Evolutionary conservation across 2,113 vertebrate genomes (phyloP).

Genomic region (Poeciliopsis turrubarensis): DNA sequence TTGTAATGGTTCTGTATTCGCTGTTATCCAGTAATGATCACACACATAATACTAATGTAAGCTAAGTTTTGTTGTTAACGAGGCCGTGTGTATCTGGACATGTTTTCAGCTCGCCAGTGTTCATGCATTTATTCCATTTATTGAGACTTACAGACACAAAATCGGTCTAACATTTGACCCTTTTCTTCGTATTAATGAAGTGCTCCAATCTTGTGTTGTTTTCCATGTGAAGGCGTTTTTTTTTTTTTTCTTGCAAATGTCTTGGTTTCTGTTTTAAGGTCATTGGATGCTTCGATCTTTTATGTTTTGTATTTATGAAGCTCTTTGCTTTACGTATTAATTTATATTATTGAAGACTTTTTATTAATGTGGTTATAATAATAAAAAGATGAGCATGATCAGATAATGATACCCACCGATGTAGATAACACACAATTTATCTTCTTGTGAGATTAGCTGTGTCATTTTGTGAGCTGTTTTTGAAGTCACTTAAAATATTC

Average conservation of each 20-base stretch:
- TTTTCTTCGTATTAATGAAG: constrained; percentile 35
- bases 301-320: constrained; percentile 76
- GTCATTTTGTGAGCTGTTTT: constrained; percentile 77
- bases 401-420: constrained; percentile 67
- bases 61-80: constrained; percentile 47
- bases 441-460: constrained; percentile 74
- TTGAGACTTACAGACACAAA: constrained; percentile 37
- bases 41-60: constrained; percentile 38
- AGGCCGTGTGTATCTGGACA: constrained; percentile 32
- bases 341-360: constrained; percentile 75
- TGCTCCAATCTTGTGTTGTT: constrained; percentile 58
- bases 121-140: constrained; percentile 28
- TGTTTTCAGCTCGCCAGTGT: constrained; percentile 42
- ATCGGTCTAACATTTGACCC: constrained; percentile 40
- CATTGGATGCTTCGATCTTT: constrained; percentile 57
- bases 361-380: constrained; percentile 68
- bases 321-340: constrained; percentile 67
- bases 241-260: constrained; percentile 47
- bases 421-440: constrained; percentile 74
- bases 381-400: constrained; percentile 71
- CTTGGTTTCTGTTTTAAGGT: constrained; percentile 65
- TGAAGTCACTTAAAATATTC: constrained; percentile 60
- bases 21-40: constrained; percentile 44
- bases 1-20: constrained; percentile 52
- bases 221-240: constrained; percentile 50